Base-by-base conservation (phyloP, 2,113 vertebrate species). In the Engraulis encrasicolus region DNA sequence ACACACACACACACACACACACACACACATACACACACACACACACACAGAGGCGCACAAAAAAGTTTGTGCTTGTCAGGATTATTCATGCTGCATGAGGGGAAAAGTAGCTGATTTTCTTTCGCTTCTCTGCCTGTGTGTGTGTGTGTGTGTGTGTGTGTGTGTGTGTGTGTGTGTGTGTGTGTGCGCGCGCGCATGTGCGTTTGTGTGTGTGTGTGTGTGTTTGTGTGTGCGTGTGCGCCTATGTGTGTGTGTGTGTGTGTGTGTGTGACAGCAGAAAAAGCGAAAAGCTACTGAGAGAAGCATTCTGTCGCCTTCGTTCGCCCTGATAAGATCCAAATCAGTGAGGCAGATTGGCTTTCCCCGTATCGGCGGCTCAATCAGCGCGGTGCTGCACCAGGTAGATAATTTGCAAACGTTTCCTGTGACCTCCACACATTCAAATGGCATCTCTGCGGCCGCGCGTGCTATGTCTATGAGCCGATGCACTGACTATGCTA, bases 401-500 rank as follows among this genome's bases (percentile, higher is more conserved):
- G 83, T 92, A 93, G 92, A 94, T 94, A 92, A 95, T 95, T 95
- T 95, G 94, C 94, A 94, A 92, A 94, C 93, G 94, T 94, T 95
- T 95, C 92, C 93, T 94, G 91, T 95, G 94, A 95, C 94, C 95
- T 94, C 93, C 91, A 89, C 89, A 90, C 93, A 93, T 93, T 94
- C 92, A 94, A 94, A 94, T 93, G 85, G 91, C 92, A 92, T 94
- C 92, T 94, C 94, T 92, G 94, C n/a, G n/a, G n/a, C n/a, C n/a
- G n/a, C n/a, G n/a, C n/a, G n/a, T n/a, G 92, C 91, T 91, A 91
- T 89, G 90, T 90, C 91, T 92, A n/a, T 88, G 54, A 92, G 87
- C 89, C 92, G 86, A 91, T 88, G 91, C 89, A 88, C 90, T 89
- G 86, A 90, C 92, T n/a, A 89, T 92, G 84, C 83, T 91, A 90